Evolutionary conservation across 2,113 vertebrate species (phyloP).

Genomic region (Bagarius yarrelli): DNA sequence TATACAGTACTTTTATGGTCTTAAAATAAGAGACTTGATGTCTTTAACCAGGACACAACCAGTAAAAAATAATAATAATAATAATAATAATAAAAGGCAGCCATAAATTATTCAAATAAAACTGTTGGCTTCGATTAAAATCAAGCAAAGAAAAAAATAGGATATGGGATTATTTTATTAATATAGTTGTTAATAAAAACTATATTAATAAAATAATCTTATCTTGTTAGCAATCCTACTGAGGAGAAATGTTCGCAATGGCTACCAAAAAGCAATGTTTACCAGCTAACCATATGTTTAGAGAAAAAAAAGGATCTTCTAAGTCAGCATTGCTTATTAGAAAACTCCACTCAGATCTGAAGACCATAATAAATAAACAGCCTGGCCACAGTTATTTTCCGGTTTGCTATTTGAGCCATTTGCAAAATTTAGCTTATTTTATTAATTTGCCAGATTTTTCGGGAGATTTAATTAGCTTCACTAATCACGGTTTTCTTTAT

Average conservation of each 20-base stretch:
- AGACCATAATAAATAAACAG: not conserved
- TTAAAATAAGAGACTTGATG: not conserved
- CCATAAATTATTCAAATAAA: not conserved
- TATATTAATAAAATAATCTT: too few species aligned
- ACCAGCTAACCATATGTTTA: not conserved
- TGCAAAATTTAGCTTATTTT: not conserved
- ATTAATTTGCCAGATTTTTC: not conserved
- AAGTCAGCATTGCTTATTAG: not conserved
- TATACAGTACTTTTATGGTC: not conserved
- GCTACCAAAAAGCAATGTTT: not conserved
- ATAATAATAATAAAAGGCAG: too few species aligned
- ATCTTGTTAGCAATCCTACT: not conserved
- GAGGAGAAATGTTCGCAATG: not conserved
- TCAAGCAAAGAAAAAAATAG: too few species aligned
- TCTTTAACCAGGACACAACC: not conserved
- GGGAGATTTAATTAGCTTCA: not conserved
- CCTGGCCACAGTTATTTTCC: not conserved
- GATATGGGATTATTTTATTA: not conserved
- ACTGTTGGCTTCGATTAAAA: too few species aligned
- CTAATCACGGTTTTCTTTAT: slow-evolving; percentile 6
- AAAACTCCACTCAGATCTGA: not conserved
- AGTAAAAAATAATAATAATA: too few species aligned
- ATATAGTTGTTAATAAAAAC: too few species aligned
- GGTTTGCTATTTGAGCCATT: not conserved
- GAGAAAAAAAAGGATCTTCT: not conserved